Evolutionary conservation across 2,888 invertebrate genomes (phyloP), one percentile per base, ranked within the genome.

Genomic region (Rotaria socialis): DNA sequence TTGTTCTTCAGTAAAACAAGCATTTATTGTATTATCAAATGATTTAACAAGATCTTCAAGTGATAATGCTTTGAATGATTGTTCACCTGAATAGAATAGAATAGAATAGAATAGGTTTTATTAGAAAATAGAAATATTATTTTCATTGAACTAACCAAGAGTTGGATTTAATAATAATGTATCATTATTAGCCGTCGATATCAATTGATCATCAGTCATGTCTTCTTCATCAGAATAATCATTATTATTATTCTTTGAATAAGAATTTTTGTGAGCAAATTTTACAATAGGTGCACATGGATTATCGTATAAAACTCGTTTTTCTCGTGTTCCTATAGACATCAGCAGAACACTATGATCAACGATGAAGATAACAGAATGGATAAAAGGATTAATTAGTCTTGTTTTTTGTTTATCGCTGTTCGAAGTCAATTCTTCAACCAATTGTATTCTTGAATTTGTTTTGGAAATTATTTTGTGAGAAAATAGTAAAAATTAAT

Each of bases 1-100:
- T 24, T 24, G 80, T 80, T 80, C 80, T 24, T 43, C n/a, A 10
- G n/a, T 10, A 47, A 86, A 52, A 80, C 86, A 86, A 24, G 75
- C 85, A 75, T 86, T 86, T 16, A 86, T 85, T 74, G 85, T 86
- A 58, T 85, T 80, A 84, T 86, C 86, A 84, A 86, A 86, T 24
- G 86, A 60, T 75, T 86, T 85, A 35, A 86, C 86, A 43, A 86
- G 84, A 84, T 86, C 86, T 50, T 86, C 86, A 0, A 86, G 52
- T 8, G 86, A 86, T 5, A 47, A 47, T 22, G 80, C 24, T 80
- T 47, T 80, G 5, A 80, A 80, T 80, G n/a, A 47, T n/a, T 80
- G 43, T 80, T 80, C 80, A 5, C 80, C 80, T 80, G 47, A 80
- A 80, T 11, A 50, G 50, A 27, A 24, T 24, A 80, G 2, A n/a